Evolutionary conservation across 1,140 invertebrate species (phyloP).

Genomic region (Papilio machaon): DNA sequence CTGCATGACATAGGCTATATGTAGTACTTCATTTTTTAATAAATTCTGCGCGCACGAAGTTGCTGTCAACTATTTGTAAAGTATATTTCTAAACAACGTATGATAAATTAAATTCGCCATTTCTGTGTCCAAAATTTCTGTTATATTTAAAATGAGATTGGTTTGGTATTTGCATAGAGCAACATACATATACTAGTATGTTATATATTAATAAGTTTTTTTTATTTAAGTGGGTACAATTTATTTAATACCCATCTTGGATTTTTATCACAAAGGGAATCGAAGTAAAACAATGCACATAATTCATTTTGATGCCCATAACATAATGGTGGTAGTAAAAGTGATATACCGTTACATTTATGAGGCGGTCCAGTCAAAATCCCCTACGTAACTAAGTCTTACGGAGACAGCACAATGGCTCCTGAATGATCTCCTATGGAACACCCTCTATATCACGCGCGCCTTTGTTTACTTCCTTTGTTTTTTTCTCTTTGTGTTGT

Average conservation of each 20-base stretch:
- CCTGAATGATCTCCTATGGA: constrained; percentile 46
- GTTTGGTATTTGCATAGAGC: too few relatives aligned
- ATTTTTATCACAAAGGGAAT: constrained; percentile 42
- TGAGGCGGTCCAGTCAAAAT: constrained; percentile 50
- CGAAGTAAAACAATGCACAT: constrained; percentile 53
- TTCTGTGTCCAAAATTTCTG: background rate
- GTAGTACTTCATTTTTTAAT: too few relatives aligned
- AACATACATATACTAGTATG: background rate
- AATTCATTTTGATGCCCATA: constrained; percentile 28
- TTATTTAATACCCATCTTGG: background rate
- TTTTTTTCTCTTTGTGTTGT: constrained; percentile 61
- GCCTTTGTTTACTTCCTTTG: constrained; percentile 58
- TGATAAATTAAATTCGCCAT: too few relatives aligned
- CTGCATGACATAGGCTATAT: too few relatives aligned
- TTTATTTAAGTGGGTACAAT: background rate
- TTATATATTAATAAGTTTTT: background rate
- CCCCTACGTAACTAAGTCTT: constrained; percentile 54
- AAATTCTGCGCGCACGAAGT: too few relatives aligned
- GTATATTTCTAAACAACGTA: too few relatives aligned
- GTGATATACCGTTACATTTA: constrained; percentile 46
- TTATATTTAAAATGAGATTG: too few relatives aligned
- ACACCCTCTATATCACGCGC: constrained; percentile 57
- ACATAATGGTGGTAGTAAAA: constrained; percentile 41
- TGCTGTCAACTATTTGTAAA: too few relatives aligned
- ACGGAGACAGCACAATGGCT: constrained; percentile 59